Evolutionary conservation across 2,888 invertebrate species (phyloP).

Genomic region (Cheilosia variabilis): DNA sequence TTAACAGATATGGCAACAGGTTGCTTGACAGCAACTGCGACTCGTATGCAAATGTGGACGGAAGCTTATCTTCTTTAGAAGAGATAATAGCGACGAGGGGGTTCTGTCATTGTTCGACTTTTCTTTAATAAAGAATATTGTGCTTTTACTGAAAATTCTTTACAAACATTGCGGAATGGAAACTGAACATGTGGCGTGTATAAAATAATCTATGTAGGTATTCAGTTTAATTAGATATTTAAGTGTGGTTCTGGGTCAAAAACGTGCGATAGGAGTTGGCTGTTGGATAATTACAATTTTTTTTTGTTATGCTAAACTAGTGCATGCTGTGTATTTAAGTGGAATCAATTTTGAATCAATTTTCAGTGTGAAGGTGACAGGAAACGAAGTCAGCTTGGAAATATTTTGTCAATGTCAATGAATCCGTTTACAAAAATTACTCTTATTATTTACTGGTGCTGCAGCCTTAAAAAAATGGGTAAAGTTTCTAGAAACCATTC

Average conservation of each 20-base stretch:
- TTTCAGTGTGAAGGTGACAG: no score
- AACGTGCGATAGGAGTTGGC: slow-evolving; percentile 15
- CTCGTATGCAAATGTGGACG: slow-evolving; percentile 48
- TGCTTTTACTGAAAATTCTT: slow-evolving; percentile 52
- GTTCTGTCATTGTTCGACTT: slow-evolving; percentile 17
- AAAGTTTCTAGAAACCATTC: no score
- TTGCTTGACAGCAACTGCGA: slow-evolving; percentile 27
- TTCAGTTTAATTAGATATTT: slow-evolving; percentile 4
- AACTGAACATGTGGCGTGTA: slow-evolving; percentile 12
- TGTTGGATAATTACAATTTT: neutral
- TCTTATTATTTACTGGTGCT: no score
- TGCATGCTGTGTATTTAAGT: neutral
- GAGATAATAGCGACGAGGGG: slow-evolving; percentile 27
- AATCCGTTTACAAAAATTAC: no score
- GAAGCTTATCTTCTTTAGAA: slow-evolving; percentile 38
- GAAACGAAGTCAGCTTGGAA: no score
- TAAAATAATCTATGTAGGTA: neutral
- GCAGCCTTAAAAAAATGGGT: no score
- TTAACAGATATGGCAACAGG: slow-evolving; percentile 37
- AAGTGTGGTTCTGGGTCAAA: slow-evolving; percentile 44
- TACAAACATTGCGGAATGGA: neutral
- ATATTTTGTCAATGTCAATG: no score
- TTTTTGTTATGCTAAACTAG: neutral
- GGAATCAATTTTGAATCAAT: no score
- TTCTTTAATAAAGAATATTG: slow-evolving; percentile 21